Base-by-base conservation (phyloP, 2,113 vertebrate genomes). In the Choloepus hoffmanni region DNA sequence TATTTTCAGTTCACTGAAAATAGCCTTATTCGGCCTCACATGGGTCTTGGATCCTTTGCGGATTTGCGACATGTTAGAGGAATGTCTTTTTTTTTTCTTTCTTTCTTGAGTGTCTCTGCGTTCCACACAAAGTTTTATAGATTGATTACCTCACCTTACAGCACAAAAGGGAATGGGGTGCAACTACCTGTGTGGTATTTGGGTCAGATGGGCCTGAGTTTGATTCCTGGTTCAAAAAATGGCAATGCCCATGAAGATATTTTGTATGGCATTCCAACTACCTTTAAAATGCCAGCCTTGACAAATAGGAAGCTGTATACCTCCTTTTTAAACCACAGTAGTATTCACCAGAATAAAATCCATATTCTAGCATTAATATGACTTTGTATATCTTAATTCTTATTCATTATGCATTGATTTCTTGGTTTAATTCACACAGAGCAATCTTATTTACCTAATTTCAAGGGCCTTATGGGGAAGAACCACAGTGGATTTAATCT, bases 1-100 rank as follows among this genome's bases (percentile, higher is more conserved):
- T 94, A 91, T 90, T 95, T 94, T 91, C 26, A 68, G 79, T 88
- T 92, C 72, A 45, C 16, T 90, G 83, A 96, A 95, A 94, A 96
- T 94, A 94, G 91, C 92, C 89, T 87, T 76, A 92, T 76, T 84
- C 91, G 96, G 73, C 86, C 89, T 96, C 83, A 63, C 0, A 1
- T 81, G 90, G 43, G 55, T n/a, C 70, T 14, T 24, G 53, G 12
- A 85, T 62, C 40, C 70, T 89, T 76, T 33, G 72, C 13, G 73
- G 72, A 63, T 50, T 92, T 77, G 33, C 82, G 95, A 74, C 68
- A 85, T 48, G 19, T 90, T 95, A 55, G 8, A 93, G 53, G 87
- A 82, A 74, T 50, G 15, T 73, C 79, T 85, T 30, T 65, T 9
- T 73, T 62, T 8, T 36, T 78, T 50, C 36, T 36, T 36, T 36